phyloP scores from a whole-genome alignment of 2,113 vertebrate genomes.

The Anarrhichthys ocellatus region DNA sequence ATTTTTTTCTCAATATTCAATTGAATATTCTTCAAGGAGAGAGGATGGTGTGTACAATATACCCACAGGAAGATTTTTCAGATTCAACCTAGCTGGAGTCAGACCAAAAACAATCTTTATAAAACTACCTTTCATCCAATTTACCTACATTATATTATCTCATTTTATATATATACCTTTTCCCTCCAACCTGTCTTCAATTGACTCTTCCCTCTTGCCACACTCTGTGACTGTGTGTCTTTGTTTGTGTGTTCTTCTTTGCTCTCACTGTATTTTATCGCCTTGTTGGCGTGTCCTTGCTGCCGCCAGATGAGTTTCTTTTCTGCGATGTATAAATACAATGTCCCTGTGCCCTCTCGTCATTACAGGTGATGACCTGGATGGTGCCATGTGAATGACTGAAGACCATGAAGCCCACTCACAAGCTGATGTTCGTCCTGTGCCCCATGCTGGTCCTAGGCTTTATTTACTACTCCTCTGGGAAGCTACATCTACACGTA shows the following conservation, averaged over 20 bases:
- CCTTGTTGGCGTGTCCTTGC: not conserved
- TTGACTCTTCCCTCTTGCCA: not conserved
- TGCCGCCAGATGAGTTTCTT: not conserved
- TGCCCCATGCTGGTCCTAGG: slow-evolving; percentile 95
- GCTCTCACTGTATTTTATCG: not conserved
- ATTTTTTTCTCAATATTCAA: not conserved
- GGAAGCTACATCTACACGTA: slow-evolving; percentile 91
- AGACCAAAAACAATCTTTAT: not conserved
- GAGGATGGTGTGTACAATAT: not conserved
- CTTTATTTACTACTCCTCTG: slow-evolving; percentile 96
- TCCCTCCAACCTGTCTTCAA: not conserved
- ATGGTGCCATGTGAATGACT: slow-evolving; percentile 90
- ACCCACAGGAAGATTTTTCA: not conserved
- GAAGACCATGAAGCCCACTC: slow-evolving; percentile 92
- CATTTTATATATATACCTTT: not conserved
- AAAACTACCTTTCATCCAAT: not conserved
- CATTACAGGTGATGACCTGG: slow-evolving; percentile 87
- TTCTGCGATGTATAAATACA: not conserved
- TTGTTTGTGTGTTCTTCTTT: not conserved
- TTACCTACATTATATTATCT: not conserved
- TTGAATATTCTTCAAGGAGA: not conserved
- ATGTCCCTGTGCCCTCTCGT: not conserved
- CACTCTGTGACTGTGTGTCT: not conserved
- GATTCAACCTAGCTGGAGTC: not conserved
- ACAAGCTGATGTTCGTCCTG: slow-evolving; percentile 95